These are phyloP conservation scores for Etia nguti DNA, from an alignment of 2,113 vertebrate species.

Conservation along the genomic window DNA sequence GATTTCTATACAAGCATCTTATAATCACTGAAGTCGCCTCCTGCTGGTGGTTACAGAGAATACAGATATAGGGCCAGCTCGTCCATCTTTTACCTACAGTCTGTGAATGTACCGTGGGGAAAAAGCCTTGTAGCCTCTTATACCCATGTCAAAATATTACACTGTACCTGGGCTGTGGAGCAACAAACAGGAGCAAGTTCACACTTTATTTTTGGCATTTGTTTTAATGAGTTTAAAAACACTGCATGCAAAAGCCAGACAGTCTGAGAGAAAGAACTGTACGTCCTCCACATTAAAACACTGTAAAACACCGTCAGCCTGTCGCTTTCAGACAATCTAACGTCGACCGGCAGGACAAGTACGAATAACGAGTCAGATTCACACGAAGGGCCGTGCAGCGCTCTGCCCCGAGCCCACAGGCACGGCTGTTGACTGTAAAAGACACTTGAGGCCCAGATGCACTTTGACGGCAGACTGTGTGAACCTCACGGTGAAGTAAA, in stretches of 20 bases:
- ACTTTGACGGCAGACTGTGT: not conserved
- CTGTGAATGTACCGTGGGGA: not conserved
- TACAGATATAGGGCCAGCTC: not conserved
- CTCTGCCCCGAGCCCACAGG: constrained; percentile 35
- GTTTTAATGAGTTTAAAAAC: constrained; percentile 69
- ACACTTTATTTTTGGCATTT: constrained; percentile 42
- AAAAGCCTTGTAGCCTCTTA: not conserved
- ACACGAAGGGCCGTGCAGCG: not conserved
- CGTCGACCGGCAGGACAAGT: not conserved
- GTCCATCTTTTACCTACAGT: not conserved
- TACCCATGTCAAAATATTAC: not conserved
- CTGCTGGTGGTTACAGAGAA: not conserved
- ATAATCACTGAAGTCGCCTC: not conserved
- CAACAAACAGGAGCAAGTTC: not conserved
- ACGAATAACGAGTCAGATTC: not conserved
- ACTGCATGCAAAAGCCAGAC: constrained; percentile 67
- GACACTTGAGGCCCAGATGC: constrained; percentile 49
- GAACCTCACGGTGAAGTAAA: constrained; percentile 23
- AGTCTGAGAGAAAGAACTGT: constrained; percentile 41
- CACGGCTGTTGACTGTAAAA: constrained; percentile 56
- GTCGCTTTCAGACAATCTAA: not conserved
- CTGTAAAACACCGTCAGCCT: constrained; percentile 21
- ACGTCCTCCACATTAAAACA: constrained; percentile 7
- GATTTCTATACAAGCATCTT: not conserved
- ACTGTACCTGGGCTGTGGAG: not conserved